Evolutionary conservation across 2,888 invertebrate genomes (phyloP), one percentile per base, ranked within the genome.

Genomic region (Oscheius onirici): DNA sequence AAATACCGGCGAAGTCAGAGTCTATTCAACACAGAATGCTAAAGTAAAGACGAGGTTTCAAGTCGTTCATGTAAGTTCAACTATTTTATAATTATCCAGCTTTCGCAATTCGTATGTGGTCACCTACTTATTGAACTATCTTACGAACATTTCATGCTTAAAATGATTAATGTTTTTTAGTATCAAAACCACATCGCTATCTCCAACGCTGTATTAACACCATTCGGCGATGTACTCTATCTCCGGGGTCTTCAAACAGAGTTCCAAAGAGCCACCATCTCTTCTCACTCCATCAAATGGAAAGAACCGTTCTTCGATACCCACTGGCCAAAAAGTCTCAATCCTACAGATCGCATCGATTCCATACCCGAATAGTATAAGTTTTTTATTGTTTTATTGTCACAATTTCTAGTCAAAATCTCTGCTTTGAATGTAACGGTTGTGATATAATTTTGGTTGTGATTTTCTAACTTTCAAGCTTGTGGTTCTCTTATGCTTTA

Each of bases 1-100:
- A 41, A 79, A 81, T 44, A 78, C 75, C 11, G 81, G 81, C n/a
- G 78, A 81, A 63, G 58, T 81, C 11, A 61, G 75, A 44, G 55
- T 75, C 22, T 67, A 79, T 44, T 77, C 78, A 10, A 67, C 71
- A 6, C 66, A 55, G 20, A 75, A 72, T 46, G 51, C 72, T 2
- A 72, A 69, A 43, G 61, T 58, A 13, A 69, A 65, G 52, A 24
- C 61, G 3, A 46, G 69, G 17, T 66, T 73, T 22, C 69, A 66
- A 17, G 75, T 75, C 20, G 69, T 75, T 6, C 40, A 67, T 44
- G 73, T 73, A 49, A 49, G 65, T 68, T 67, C n/a, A 10, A 6
- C 17, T 43, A 41, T 34, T 61, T 24, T 24, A 1, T 26, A 13
- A 13, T 54, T n/a, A n/a, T n/a, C n/a, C n/a, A n/a, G n/a, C n/a